Percentiles rank a stretch among this genome's conserved stretches.
phyloP scores from a whole-genome alignment of 92 coral and sea anemone genomes.

The Bergia sp. region DNA sequence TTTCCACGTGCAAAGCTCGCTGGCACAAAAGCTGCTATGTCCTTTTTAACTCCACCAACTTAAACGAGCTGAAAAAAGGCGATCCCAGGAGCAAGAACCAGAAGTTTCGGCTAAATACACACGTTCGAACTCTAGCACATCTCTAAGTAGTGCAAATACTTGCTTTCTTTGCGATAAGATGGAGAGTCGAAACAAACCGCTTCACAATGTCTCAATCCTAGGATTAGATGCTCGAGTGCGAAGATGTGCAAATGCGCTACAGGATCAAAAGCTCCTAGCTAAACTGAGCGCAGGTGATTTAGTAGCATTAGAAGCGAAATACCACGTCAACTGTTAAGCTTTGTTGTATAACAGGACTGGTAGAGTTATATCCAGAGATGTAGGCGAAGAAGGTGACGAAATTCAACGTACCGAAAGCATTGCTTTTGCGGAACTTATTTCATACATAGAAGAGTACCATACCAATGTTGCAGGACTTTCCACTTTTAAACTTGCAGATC shows the following conservation, averaged over 20 bases:
- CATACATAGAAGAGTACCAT: too few relatives aligned
- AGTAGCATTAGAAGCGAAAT: too few relatives aligned
- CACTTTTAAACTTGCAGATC: too few relatives aligned
- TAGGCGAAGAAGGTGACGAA: too few relatives aligned
- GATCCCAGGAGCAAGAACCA: neutral
- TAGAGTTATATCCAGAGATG: too few relatives aligned
- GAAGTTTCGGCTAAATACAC: constrained; percentile 4
- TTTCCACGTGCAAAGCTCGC: constrained; percentile 35
- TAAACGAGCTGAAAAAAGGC: constrained; percentile 49
- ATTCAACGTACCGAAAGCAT: too few relatives aligned
- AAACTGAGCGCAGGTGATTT: constrained; percentile 63
- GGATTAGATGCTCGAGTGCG: constrained; percentile 54
- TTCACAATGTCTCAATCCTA: constrained; percentile 48
- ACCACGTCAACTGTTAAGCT: too few relatives aligned
- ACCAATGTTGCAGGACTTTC: too few relatives aligned
- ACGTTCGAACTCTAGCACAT: constrained; percentile 19
- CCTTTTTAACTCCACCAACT: constrained; percentile 52
- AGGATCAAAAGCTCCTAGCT: constrained; percentile 64
- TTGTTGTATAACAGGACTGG: too few relatives aligned
- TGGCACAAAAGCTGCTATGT: constrained; percentile 57
- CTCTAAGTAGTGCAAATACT: neutral
- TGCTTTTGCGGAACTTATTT: too few relatives aligned
- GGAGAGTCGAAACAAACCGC: constrained; percentile 42
- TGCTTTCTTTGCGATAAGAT: constrained; percentile 51
- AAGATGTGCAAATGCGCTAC: constrained; percentile 49